Percentiles rank a stretch among this genome's conserved stretches.
These are phyloP conservation scores for Gila orcuttii DNA, from an alignment of 2,113 vertebrate species.

Conservation along the genomic window DNA sequence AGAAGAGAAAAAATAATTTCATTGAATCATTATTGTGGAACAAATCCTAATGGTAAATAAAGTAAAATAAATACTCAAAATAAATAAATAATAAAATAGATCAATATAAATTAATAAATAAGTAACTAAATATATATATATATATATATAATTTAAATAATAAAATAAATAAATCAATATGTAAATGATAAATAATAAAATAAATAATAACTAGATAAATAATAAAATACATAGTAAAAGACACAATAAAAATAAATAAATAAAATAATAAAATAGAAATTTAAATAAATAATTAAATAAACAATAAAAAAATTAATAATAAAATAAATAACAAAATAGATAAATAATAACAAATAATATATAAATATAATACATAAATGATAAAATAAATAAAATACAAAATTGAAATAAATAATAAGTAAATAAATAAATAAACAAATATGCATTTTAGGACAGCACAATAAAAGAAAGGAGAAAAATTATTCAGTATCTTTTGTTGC, in stretches of 20 bases:
- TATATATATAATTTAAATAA: neutral
- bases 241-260: neutral
- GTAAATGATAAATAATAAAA: neutral
- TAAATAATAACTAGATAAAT: no score
- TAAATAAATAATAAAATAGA: neutral
- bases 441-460: neutral
- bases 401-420: neutral
- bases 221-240: neutral
- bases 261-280: neutral
- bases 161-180: neutral
- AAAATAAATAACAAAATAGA: neutral
- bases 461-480: neutral
- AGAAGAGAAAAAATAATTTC: neutral
- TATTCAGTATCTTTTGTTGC: neutral
- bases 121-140: neutral
- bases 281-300: neutral
- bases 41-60: neutral
- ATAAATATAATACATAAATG: neutral
- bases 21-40: neutral
- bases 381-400: neutral
- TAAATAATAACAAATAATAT: neutral
- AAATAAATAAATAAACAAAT: neutral
- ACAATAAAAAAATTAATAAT: neutral
- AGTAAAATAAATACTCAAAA: neutral
- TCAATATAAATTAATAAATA: neutral